These are phyloP conservation scores for Andrena camellia DNA, from an alignment of 2,888 invertebrate species.

Conservation along the genomic window DNA sequence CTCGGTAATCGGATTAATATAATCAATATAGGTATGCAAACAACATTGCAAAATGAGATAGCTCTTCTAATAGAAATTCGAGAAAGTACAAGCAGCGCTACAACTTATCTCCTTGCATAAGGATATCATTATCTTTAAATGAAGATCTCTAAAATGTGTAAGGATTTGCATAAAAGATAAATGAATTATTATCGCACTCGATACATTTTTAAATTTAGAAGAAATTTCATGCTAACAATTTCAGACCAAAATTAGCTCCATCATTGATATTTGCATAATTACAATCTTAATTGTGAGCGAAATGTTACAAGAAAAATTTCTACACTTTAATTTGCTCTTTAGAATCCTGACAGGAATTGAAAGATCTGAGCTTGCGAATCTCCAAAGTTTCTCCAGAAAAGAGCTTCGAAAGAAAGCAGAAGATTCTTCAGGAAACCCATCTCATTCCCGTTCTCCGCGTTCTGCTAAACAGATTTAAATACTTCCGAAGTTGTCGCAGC, in stretches of 20 bases:
- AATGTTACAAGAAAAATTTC: no score
- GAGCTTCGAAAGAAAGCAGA: background rate
- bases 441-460: slow-evolving; percentile 1
- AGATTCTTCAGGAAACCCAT: slow-evolving; percentile 27
- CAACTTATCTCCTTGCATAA: background rate
- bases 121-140: background rate
- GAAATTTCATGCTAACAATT: no score
- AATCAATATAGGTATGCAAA: slow-evolving; percentile 13
- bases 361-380: no score
- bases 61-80: background rate
- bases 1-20: slow-evolving; percentile 27
- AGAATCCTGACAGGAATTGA: no score
- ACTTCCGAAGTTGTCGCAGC: slow-evolving; percentile 49
- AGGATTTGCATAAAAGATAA: no score
- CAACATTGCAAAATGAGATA: background rate
- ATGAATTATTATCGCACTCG: no score
- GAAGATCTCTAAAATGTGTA: no score
- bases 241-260: no score
- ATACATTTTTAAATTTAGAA: no score
- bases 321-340: no score
- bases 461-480: slow-evolving; percentile 52
- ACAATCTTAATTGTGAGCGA: no score
- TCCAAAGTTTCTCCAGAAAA: background rate
- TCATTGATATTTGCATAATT: no score
- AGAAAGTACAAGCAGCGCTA: background rate